Evolutionary conservation across 2,888 invertebrate species (phyloP).

Genomic region (Macrophya annulata): DNA sequence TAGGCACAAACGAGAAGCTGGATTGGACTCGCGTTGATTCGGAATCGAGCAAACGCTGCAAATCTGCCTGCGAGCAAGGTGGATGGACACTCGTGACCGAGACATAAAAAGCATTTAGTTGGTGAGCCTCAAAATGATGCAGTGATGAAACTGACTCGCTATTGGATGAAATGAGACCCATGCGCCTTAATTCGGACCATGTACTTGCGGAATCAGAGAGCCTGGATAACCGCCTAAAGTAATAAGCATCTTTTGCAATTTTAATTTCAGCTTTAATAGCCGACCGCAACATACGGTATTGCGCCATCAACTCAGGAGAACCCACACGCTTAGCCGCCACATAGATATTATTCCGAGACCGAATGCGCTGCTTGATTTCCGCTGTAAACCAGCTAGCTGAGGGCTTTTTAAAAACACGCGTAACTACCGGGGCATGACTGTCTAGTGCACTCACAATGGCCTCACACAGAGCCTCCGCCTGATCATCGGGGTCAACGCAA

Average conservation of each 20-base stretch:
- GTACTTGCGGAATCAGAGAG: not conserved
- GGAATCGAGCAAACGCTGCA: not conserved
- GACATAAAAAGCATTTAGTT: not conserved
- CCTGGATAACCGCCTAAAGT: not conserved
- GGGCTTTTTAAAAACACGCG: not conserved
- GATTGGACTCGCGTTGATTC: not conserved
- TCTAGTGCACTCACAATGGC: not conserved
- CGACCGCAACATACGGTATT: not conserved
- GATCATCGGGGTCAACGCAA: not conserved
- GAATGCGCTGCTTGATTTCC: not conserved
- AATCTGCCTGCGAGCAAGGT: not conserved
- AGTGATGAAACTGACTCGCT: too few species aligned
- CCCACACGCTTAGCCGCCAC: not conserved
- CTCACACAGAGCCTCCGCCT: not conserved
- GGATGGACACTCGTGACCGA: not conserved
- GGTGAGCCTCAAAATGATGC: not conserved
- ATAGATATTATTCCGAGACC: not conserved
- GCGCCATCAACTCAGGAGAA: not conserved
- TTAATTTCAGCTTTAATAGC: not conserved
- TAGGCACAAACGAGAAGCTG: not conserved
- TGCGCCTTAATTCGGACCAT: not conserved
- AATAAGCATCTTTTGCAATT: not conserved
- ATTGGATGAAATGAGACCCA: too few species aligned
- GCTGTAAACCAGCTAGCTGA: not conserved
- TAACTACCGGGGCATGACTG: not conserved